Conservation (phyloP, 2,888 invertebrate genomes). For the Calliscelio sp. region DNA sequence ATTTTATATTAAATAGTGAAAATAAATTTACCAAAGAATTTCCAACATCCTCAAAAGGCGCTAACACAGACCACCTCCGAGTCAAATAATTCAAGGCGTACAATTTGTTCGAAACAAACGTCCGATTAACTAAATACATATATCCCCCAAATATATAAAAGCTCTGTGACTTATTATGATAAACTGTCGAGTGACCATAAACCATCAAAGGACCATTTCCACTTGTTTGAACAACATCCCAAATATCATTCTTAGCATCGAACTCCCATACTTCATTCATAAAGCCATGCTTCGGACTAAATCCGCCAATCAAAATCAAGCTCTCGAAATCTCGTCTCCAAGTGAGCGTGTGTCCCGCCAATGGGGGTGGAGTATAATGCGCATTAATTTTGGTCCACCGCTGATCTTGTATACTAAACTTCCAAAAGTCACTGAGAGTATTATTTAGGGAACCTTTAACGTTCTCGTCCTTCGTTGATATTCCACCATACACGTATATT, state of each 20-base stretch:
- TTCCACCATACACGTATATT: conserved; percentile 96
- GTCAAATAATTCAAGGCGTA: conserved; percentile 93
- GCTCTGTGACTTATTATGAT: conserved; percentile 92
- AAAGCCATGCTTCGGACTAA: conserved; percentile 91
- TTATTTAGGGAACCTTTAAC: conserved; percentile 87
- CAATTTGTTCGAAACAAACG: conserved; percentile 91
- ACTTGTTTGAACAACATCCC: conserved; percentile 78
- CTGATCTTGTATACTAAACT: conserved; percentile 94
- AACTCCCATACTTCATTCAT: conserved; percentile 93
- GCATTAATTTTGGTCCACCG: conserved; percentile 91
- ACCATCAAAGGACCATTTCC: conserved; percentile 93
- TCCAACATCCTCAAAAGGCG: conserved; percentile 88
- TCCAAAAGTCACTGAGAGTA: conserved; percentile 96
- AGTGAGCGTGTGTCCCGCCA: conserved; percentile 97
- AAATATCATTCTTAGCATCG: conserved; percentile 78
- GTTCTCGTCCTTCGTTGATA: conserved; percentile 88
- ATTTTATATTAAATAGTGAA: neutral
- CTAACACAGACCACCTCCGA: conserved; percentile 92
- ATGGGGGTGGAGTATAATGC: conserved; percentile 88
- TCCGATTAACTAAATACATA: conserved; percentile 90
- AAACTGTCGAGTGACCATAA: conserved; percentile 96
- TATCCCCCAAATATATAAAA: conserved; percentile 97
- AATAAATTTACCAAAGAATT: conserved; percentile 85
- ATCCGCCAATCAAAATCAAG: conserved; percentile 95
- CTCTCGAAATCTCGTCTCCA: conserved; percentile 91